Evolutionary conservation across 1,140 invertebrate species (phyloP), one percentile per base, ranked within the genome.

Genomic region (Apis laboriosa): DNA sequence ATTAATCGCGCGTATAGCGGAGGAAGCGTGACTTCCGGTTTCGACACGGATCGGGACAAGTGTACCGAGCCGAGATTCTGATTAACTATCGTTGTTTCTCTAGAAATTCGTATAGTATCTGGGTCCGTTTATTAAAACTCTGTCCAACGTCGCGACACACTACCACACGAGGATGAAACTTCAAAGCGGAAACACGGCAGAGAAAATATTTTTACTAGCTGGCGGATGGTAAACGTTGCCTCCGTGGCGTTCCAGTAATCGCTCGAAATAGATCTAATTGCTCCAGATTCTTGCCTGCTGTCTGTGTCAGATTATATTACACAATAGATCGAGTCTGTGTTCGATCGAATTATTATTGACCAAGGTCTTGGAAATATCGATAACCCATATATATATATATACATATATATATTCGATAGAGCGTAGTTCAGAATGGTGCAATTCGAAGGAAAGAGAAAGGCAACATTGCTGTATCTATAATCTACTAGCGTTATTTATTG

Each of bases 241-340:
- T 66, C 67, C 34, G 66, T 19, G 58, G 72, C 68, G 84, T 68
- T 88, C 87, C 87, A 88, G 87, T 80, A 88, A 88, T 76, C 86
- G 83, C 83, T 77, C 75, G 77, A 88, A 88, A 88, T 88, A 88
- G 87, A 88, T 83, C 67, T 80, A 85, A 88, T 88, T 87, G 87
- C 67, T 88, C 75, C 79, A 79, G 83, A 83, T 85, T 88, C 75
- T 63, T 51, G 56, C 5, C n/a, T n/a, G 28, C 43, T 66, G 60
- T 61, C n/a, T 49, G 56, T 76, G 49, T 5, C 34, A 17, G 11
- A 0, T 5, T 24, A 61, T 12, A 49, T 82, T 82, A 70, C 74
- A 77, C 80, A 82, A 82, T 82, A 55, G 64, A 34, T 2, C 17
- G 28, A 75, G 58, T 34, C 24, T 8, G n/a, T 11, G 34, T 12